Evolutionary conservation across 1,140 invertebrate species (phyloP).

Genomic region (Caenorhabditis elegans): WBcel235 BX284604.4:10721001-10721500

Average conservation of each 20-base stretch:
- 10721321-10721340: conserved; percentile 72
- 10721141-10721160: conserved; percentile 67
- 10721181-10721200: no score
- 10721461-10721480: conserved; percentile 71
- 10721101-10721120: conserved; percentile 54
- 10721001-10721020: conserved; percentile 94
- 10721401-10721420: conserved; percentile 92
- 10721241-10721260: no score
- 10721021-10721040: conserved; percentile 85
- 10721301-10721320: no score
- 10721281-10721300: not conserved
- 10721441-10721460: conserved; percentile 76
- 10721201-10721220: not conserved
- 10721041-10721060: conserved; percentile 85
- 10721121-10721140: conserved; percentile 67
- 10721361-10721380: conserved; percentile 71
- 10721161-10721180: not conserved
- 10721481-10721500: conserved; percentile 40
- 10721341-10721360: conserved; percentile 69
- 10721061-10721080: conserved; percentile 67
- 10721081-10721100: conserved; percentile 62
- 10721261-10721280: not conserved
- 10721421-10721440: conserved; percentile 76
- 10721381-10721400: conserved; percentile 71
- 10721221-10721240: not conserved